These are phyloP conservation scores for Amaurobius ferox DNA, from an alignment of 2,888 invertebrate species.

Conservation along the genomic window DNA sequence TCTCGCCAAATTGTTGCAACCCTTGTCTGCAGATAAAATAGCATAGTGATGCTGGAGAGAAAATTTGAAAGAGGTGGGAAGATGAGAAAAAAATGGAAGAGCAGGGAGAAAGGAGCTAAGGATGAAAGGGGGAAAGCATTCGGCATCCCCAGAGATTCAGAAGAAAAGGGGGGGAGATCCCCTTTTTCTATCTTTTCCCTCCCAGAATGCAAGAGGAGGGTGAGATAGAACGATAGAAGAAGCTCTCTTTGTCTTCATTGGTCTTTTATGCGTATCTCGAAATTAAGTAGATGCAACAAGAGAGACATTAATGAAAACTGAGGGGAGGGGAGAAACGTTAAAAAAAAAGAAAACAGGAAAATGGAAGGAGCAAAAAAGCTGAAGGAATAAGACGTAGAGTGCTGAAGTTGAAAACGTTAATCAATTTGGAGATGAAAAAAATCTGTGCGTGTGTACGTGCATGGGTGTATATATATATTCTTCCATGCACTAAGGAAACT, in stretches of 20 bases:
- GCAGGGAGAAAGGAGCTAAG: conserved; percentile 37
- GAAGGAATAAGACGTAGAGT: conserved; percentile 45
- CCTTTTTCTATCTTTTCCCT: conserved; percentile 67
- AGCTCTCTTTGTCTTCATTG: conserved; percentile 59
- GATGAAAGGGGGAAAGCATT: conserved; percentile 21
- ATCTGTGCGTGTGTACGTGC: neutral
- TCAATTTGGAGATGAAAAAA: conserved; percentile 59
- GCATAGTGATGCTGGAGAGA: conserved; percentile 35
- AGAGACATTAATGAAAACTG: conserved; percentile 63
- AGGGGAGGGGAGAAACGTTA: conserved; percentile 24
- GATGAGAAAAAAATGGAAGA: conserved; percentile 31
- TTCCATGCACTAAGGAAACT: conserved; percentile 35
- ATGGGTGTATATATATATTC: conserved; percentile 33
- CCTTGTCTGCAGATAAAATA: conserved; percentile 31
- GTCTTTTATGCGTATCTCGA: conserved; percentile 60
- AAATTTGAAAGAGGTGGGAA: conserved; percentile 47
- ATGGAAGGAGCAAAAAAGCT: conserved; percentile 26
- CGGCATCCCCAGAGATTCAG: conserved; percentile 49
- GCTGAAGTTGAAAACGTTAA: conserved; percentile 68
- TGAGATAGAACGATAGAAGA: conserved; percentile 39
- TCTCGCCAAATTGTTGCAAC: conserved; percentile 25
- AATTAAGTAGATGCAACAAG: conserved; percentile 66
- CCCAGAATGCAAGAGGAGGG: conserved; percentile 47
- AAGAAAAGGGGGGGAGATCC: conserved; percentile 39
- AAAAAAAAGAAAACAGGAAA: conserved; percentile 29